Evolutionary conservation across 2,797 vertebrate species (phyloP), one percentile per base, ranked within the genome.

Genomic region (Linurgus olivaceus): DNA sequence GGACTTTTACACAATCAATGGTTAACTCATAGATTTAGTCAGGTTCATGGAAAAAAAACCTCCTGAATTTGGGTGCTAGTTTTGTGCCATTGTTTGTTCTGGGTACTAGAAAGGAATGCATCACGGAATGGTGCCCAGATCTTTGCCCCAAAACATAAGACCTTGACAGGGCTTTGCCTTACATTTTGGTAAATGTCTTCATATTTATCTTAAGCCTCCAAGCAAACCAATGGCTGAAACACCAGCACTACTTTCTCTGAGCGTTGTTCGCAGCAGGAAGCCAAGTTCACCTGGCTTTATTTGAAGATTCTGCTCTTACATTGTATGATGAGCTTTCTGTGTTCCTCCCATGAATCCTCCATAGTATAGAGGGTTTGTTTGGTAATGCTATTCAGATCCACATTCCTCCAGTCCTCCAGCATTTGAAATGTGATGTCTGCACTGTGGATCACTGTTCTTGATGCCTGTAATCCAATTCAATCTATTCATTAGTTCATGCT

Each of bases 331-430:
- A 99, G 99, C 94, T 98, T 98, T 95, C 99, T 98, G 97, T 99
- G 99, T 74, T 99, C 99, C n/a, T 99, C 99, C 51, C 98, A 98
- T 7, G 99, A 99, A 96, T 99, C 99, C 96, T 99, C 99, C 99
- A 99, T 99, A 84, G 99, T 99, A 96, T 99, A 99, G 90, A 99
- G 98, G 63, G 99, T 99, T 97, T 99, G 99, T 98, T 99, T 99
- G 97, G 99, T 99, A 98, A 99, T 99, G 97, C 99, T 99, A 97
- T 98, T 99, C 97, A 99, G 97, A 97, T 99, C 99, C 96, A 99
- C 99, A n/a, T 99, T 99, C 96, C 99, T 98, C 99, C 99, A 99
- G 98, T 99, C 99, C 97, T 99, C 99, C 97, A 99, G 98, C 99
- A 99, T 99, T 97, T 99, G 99, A 98, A 99, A 99, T 11, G 99